Evolutionary conservation across 2,113 vertebrate species (phyloP), one percentile per base, ranked within the genome.

Genomic region (Sceloporus undulatus): DNA sequence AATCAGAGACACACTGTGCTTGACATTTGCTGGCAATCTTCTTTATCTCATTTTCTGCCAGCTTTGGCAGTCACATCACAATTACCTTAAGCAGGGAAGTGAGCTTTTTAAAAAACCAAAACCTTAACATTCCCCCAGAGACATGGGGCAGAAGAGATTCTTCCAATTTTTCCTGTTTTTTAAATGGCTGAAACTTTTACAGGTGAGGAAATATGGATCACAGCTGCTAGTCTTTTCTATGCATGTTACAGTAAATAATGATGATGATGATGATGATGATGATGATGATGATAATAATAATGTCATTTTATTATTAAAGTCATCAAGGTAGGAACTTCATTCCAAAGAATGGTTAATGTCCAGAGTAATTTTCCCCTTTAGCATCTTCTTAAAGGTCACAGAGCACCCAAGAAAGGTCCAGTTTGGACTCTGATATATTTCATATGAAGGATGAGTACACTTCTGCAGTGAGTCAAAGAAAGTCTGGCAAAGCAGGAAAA

Each of bases 251-350:
- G 79, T 75, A 84, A 25, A 82, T 92, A 65, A n/a, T n/a, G n/a
- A n/a, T n/a, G n/a, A n/a, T n/a, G n/a, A n/a, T n/a, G n/a, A n/a
- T n/a, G n/a, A n/a, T n/a, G n/a, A n/a, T n/a, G n/a, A n/a, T n/a
- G n/a, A 48, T 48, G 5, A 3, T 48, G 5, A 48, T 48, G 5
- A 3, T 48, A 48, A 90, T 90, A 92, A 90, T 92, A 84, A n/a
- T 85, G 78, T 79, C 88, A 68, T 59, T 38, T 80, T n/a, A n/a
- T n/a, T n/a, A n/a, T n/a, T n/a, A n/a, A 78, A 80, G 77, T 88
- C 87, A 91, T 82, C 1, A 5, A 29, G 86, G 89, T 85, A 89
- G 4, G 79, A 86, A 92, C 79, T 92, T 92, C 8, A 90, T 80
- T 89, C 48, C 34, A 91, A 34, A 9, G 3, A 79, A 89, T 85